Conservation (phyloP, 2,113 vertebrate genomes). For the Delphinus delphis region DNA sequence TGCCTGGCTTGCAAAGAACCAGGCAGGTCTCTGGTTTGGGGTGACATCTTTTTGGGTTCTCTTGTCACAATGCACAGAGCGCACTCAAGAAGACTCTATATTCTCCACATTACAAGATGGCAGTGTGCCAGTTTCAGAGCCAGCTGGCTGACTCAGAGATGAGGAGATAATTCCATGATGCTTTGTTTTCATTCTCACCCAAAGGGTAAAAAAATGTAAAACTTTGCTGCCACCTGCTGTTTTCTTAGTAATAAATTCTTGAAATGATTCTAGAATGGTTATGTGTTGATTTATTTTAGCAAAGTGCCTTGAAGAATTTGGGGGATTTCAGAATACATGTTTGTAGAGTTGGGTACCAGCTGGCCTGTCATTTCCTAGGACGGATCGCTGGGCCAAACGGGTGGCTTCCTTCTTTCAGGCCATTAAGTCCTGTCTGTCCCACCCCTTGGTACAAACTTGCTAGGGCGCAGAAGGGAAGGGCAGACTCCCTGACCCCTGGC, state of each 20-base stretch:
- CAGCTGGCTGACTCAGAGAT: constrained; percentile 41
- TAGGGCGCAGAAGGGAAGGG: not conserved
- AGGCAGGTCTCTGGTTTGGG: not conserved
- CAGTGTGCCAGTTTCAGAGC: not conserved
- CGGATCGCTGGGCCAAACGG: not conserved
- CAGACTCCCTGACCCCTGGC: not conserved
- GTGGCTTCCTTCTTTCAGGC: not conserved
- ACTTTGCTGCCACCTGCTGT: constrained; percentile 86
- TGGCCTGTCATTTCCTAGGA: constrained; percentile 11
- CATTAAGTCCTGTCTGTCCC: not conserved
- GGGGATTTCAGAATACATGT: not conserved
- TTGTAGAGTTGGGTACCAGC: not conserved
- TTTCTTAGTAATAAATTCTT: constrained; percentile 67
- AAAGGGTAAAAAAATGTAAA: constrained; percentile 71
- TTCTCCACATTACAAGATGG: not conserved
- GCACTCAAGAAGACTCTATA: not conserved
- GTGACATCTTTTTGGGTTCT: not conserved
- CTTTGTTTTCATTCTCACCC: constrained; percentile 34
- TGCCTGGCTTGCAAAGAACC: not conserved
- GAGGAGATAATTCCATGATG: constrained; percentile 59
- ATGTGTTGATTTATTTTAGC: not conserved
- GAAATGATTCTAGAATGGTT: not conserved
- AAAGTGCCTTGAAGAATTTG: constrained; percentile 43
- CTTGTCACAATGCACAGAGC: not conserved
- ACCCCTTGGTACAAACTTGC: not conserved